phyloP scores from a whole-genome alignment of 2,888 invertebrate genomes.

The Lycia hirtaria region DNA sequence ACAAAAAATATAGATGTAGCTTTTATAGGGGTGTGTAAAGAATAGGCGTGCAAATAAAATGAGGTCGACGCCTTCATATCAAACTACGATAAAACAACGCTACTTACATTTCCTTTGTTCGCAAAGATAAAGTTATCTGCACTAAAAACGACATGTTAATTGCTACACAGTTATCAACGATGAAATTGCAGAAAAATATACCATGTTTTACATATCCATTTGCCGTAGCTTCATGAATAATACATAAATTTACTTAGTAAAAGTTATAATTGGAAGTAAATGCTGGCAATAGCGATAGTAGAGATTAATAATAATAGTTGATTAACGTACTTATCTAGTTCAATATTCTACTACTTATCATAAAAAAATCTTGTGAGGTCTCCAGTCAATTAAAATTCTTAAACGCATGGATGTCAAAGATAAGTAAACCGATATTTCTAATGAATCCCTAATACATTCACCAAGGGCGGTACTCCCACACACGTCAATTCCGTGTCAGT shows the following conservation, averaged over 20 bases:
- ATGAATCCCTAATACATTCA: conserved; percentile 51
- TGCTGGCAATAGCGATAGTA: too few relatives aligned
- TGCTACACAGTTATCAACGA: conserved; percentile 12
- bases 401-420: conserved; percentile 40
- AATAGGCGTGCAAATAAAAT: conserved; percentile 31
- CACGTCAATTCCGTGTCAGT: conserved; percentile 47
- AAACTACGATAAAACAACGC: conserved; percentile 60
- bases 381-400: conserved; percentile 11
- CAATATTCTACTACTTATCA: too few relatives aligned
- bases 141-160: conserved; percentile 32
- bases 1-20: conserved; percentile 3
- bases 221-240: conserved; percentile 25
- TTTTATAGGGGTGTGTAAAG: conserved; percentile 23
- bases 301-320: neutral
- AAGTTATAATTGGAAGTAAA: neutral
- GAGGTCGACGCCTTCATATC: conserved; percentile 58
- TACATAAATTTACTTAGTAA: conserved; percentile 1
- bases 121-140: conserved; percentile 45
- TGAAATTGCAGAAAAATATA: conserved; percentile 14
- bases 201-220: conserved; percentile 17
- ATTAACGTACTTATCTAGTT: too few relatives aligned
- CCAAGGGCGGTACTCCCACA: conserved; percentile 60
- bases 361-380: conserved; percentile 16
- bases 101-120: conserved; percentile 63
- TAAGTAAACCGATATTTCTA: conserved; percentile 49